Conservation (phyloP, 2,113 vertebrate genomes). For the Takifugu flavidus region DNA sequence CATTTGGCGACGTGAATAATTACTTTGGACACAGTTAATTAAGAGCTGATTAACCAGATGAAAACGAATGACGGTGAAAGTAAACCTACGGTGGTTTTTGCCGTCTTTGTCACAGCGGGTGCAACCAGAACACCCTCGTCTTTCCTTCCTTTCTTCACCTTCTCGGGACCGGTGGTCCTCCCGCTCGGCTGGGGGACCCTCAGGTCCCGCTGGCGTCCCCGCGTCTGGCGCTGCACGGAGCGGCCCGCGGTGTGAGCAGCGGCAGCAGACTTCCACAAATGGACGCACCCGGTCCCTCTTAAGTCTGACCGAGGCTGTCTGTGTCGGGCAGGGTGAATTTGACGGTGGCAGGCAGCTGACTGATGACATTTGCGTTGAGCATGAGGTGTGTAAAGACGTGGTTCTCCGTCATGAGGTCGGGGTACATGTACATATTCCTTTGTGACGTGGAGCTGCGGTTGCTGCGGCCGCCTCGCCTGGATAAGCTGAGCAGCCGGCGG, state of each 20-base stretch:
- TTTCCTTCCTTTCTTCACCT: constrained; percentile 16
- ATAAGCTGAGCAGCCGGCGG: constrained; percentile 71
- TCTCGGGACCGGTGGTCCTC: neutral
- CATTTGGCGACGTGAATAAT: no score
- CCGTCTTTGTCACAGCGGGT: no score
- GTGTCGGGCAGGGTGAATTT: neutral
- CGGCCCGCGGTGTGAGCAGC: neutral
- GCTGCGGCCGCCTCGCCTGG: constrained; percentile 23
- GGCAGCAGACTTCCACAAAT: neutral
- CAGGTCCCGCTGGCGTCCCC: neutral
- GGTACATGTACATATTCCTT: constrained; percentile 9
- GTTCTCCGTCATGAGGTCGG: constrained; percentile 27
- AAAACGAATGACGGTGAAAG: no score
- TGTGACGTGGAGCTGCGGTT: neutral
- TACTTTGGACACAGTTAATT: no score
- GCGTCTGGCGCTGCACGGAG: neutral
- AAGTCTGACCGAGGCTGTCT: constrained; percentile 20
- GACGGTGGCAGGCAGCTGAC: constrained; percentile 34
- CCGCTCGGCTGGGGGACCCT: neutral
- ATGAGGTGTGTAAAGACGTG: constrained; percentile 51
- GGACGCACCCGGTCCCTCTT: neutral
- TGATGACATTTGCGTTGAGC: constrained; percentile 43
- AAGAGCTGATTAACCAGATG: no score
- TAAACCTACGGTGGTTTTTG: no score
- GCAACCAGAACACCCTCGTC: neutral